These are phyloP conservation scores for Camponotus floridanus DNA, from an alignment of 1,140 invertebrate species.

Conservation along the genomic window DNA sequence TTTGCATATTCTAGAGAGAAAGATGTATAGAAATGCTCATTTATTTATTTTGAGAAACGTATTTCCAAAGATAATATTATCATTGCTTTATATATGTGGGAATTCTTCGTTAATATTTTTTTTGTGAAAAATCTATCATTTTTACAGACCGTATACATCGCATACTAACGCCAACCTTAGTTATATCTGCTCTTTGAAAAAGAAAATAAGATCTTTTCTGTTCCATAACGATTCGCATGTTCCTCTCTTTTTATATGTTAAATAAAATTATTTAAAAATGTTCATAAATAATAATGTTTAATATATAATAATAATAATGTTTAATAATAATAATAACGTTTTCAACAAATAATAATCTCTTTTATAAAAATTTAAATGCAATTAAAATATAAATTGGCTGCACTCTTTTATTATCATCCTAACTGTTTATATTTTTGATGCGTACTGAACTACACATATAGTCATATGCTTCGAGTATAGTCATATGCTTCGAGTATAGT, in stretches of 20 bases:
- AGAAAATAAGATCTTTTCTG: conserved; percentile 1
- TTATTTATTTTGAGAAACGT: not conserved
- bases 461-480: not conserved
- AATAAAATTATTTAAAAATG: not conserved
- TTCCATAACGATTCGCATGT: not conserved
- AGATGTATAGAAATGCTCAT: not conserved
- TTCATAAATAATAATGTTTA: too few species aligned
- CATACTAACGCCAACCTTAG: not conserved
- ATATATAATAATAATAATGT: too few species aligned
- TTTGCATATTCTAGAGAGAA: too few species aligned
- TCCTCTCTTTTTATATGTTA: not conserved
- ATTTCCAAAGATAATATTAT: conserved; percentile 19
- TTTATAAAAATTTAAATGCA: not conserved
- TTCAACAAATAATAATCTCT: not conserved
- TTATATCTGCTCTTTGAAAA: not conserved
- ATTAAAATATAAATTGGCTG: not conserved
- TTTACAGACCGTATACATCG: conserved; percentile 37
- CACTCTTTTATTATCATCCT: not conserved
- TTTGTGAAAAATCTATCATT: conserved; percentile 40
- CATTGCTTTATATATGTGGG: conserved; percentile 13
- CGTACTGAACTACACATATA: not conserved
- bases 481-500: too few species aligned
- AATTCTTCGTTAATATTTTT: not conserved
- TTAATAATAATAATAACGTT: too few species aligned
- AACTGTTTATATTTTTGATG: not conserved